Conservation (phyloP, 2,113 vertebrate species). For the Cathartes aura region DNA sequence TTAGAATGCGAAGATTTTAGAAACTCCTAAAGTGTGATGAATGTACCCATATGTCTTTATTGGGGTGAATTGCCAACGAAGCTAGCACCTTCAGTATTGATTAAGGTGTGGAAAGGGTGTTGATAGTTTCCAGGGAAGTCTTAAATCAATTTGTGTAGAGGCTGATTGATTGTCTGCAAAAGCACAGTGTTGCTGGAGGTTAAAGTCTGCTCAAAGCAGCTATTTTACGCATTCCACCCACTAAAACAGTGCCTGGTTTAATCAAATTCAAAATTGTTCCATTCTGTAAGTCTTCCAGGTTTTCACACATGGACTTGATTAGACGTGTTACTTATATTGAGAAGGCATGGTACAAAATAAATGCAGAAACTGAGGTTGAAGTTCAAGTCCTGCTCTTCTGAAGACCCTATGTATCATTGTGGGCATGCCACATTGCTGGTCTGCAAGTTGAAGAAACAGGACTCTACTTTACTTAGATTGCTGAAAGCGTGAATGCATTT, state of each 20-base stretch:
- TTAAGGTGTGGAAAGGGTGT: constrained; percentile 45
- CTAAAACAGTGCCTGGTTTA: neutral
- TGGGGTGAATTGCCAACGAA: constrained; percentile 6
- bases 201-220: constrained; percentile 5
- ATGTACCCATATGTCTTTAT: neutral
- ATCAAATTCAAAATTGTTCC: constrained; percentile 11
- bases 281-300: neutral
- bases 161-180: constrained; percentile 50
- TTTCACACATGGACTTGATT: neutral
- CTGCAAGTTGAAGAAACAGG: neutral
- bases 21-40: neutral
- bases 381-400: neutral
- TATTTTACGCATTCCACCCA: constrained; percentile 5
- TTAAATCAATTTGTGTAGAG: constrained; percentile 50
- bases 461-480: neutral
- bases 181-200: neutral
- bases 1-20: neutral
- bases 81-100: constrained; percentile 18
- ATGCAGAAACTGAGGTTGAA: neutral
- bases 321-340: neutral
- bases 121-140: constrained; percentile 40
- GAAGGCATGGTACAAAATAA: neutral
- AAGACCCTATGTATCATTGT: neutral
- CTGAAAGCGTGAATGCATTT: neutral
- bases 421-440: neutral